Evolutionary conservation across 2,797 vertebrate species (phyloP), one percentile per base, ranked within the genome.

Genomic region (Diglossa cyanea): DNA sequence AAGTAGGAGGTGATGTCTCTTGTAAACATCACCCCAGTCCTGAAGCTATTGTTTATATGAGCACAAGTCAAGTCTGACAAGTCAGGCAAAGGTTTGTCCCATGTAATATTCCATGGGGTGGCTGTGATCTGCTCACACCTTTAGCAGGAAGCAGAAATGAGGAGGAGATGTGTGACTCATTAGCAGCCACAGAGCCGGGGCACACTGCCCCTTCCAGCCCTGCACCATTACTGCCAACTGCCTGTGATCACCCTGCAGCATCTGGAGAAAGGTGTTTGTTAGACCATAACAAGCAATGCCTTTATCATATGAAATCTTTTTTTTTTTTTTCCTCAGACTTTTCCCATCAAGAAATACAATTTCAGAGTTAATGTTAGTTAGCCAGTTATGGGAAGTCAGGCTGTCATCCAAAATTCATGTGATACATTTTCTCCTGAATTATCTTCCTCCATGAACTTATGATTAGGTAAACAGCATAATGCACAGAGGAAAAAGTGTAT

Each of bases 401-500:
- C 90, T 95, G 83, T 85, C 94, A 95, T 94, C 86, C 93, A 96
- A 96, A 97, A 97, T 95, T 94, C 94, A 93, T 86, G 93, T 26
- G 86, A 93, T 91, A 86, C 87, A 90, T 94, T 95, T 94, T 80
- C 86, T 94, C 68, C 93, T 75, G 85, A 94, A 90, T 96, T 86
- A 86, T 77, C 94, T 93, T 83, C 51, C 67, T 76, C 67, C 51
- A 57, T 90, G 92, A 97, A 94, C 85, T 93, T 53, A 71, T 92
- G 94, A 97, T 95, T 92, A 94, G 93, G 95, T 95, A 97, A 96
- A 97, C 94, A 97, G 92, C 83, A 94, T 92, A 95, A 95, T 94
- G 86, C 90, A 94, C 76, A 92, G 85, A 93, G 93, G 74, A 82
- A 93, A 94, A 87, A 94, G 89, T 95, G 78, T 86, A 91, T 73